These are phyloP conservation scores for Enteromius viviparus DNA, from an alignment of 2,797 vertebrate species.

Conservation along the genomic window DNA sequence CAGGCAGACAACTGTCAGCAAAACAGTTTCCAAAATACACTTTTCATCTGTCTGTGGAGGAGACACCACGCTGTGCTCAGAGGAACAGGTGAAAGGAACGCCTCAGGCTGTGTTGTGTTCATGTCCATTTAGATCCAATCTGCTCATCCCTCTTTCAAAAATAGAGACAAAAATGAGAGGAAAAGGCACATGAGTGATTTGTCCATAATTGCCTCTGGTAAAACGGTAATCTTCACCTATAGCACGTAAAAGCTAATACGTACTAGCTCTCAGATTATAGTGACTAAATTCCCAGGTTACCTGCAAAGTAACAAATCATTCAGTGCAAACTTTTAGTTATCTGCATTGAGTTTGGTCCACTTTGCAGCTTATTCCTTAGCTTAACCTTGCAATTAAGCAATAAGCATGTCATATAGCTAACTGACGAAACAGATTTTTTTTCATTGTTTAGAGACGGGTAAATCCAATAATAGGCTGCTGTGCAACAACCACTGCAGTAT, in stretches of 20 bases:
- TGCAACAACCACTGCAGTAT: not conserved
- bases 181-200: conserved; percentile 32
- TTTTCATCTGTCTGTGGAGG: conserved; percentile 40
- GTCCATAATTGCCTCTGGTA: conserved; percentile 25
- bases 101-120: conserved; percentile 37
- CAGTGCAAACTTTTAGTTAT: not conserved
- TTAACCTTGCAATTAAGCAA: not conserved
- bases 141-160: conserved; percentile 20
- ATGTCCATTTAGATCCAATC: conserved; percentile 36
- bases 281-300: not conserved
- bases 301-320: not conserved
- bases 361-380: not conserved
- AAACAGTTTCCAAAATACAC: conserved; percentile 38
- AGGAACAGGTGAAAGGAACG: conserved; percentile 38
- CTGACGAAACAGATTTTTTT: not conserved
- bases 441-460: not conserved
- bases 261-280: not conserved
- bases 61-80: conserved; percentile 33
- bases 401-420: not conserved
- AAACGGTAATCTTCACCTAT: not conserved
- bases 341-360: not conserved
- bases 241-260: not conserved
- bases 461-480: not conserved
- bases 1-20: conserved; percentile 45
- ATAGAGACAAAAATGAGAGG: not conserved